Evolutionary conservation across 2,888 invertebrate species (phyloP).

Genomic region (Tuberolachnus salignus): DNA sequence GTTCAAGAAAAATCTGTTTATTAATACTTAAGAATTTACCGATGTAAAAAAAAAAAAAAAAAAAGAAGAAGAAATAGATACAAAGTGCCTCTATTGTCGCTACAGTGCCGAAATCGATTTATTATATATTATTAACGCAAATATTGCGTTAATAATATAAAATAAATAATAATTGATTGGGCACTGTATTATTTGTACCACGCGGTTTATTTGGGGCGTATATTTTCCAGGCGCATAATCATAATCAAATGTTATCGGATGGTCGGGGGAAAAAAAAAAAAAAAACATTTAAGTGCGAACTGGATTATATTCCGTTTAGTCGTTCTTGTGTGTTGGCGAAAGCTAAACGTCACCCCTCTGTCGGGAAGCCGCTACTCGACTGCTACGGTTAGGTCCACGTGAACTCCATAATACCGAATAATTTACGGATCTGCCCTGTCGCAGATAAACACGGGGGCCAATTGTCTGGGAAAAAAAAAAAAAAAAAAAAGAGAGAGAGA

Average conservation of each 20-base stretch:
- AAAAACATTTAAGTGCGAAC: conserved; percentile 11
- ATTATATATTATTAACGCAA: too few species aligned
- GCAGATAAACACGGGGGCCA: conserved; percentile 51
- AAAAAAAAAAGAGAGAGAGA: not conserved
- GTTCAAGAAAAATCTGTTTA: too few species aligned
- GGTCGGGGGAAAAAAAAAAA: too few species aligned
- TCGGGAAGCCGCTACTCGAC: not conserved
- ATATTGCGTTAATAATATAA: too few species aligned
- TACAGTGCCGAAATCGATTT: too few species aligned
- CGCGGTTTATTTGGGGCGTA: not conserved
- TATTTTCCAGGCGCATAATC: conserved; percentile 2
- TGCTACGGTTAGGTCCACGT: conserved; percentile 27
- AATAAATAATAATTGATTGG: too few species aligned
- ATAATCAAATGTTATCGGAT: conserved; percentile 16
- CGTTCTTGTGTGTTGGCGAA: conserved; percentile 6
- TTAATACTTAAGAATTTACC: too few species aligned
- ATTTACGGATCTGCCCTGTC: conserved; percentile 44
- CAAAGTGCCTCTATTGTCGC: too few species aligned
- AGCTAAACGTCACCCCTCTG: conserved; percentile 31
- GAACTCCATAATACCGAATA: conserved; percentile 50
- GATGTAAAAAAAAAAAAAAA: too few species aligned
- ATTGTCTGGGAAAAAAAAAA: conserved; percentile 41
- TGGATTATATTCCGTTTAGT: conserved; percentile 35
- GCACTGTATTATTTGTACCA: too few species aligned
- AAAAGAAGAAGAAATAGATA: too few species aligned